Conservation (phyloP, 2,888 invertebrate genomes). For the Melipona bicolor region DNA sequence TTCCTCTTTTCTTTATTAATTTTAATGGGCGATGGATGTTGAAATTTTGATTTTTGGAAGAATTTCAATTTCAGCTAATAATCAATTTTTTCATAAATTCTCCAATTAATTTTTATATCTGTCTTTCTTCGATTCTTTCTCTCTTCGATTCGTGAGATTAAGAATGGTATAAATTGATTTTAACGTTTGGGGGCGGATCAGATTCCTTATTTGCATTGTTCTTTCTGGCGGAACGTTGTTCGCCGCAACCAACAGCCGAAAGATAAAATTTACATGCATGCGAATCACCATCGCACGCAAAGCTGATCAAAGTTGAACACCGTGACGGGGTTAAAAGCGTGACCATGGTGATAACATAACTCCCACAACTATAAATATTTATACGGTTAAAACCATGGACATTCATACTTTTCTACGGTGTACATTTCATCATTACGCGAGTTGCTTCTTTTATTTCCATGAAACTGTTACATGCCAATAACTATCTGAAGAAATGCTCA, state of each 20-base stretch:
- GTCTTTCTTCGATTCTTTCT: too few relatives aligned
- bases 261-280: conserved; percentile 23
- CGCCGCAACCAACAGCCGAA: not conserved
- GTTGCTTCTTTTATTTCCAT: not conserved
- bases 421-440: not conserved
- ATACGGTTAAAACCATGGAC: not conserved
- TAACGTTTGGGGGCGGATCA: not conserved
- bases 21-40: too few relatives aligned
- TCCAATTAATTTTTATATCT: too few relatives aligned
- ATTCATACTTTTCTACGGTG: not conserved
- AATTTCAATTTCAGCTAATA: too few relatives aligned
- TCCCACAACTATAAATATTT: conserved; percentile 16
- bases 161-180: not conserved
- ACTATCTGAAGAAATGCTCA: too few relatives aligned
- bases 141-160: not conserved
- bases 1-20: too few relatives aligned
- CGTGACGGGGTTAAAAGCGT: conserved; percentile 27
- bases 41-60: too few relatives aligned
- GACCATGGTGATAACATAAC: conserved; percentile 20
- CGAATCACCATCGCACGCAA: conserved; percentile 22
- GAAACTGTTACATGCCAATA: not conserved
- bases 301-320: not conserved
- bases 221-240: not conserved
- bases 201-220: not conserved
- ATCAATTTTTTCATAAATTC: too few relatives aligned